Base-by-base conservation (phyloP, 2,113 vertebrate genomes). In the Columba livia region DNA sequence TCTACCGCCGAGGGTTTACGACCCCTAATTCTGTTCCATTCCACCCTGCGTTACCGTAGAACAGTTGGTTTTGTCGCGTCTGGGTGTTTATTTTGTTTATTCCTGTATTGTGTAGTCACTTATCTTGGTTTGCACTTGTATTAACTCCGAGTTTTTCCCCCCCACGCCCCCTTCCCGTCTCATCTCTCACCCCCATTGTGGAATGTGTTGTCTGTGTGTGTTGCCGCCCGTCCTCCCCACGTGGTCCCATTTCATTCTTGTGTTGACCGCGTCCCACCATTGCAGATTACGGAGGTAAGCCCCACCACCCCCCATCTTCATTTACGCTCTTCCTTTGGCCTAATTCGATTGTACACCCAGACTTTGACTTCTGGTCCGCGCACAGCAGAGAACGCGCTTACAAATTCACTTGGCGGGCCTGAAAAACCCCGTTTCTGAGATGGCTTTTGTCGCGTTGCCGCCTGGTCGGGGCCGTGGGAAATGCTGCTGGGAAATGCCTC, bases 271-370 rank as follows among this genome's bases (percentile, higher is more conserved):
- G 97, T 90, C 97, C 98, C 98, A 97, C 98, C 98, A 98, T 98
- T 98, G 97, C 98, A 98, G 98, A 98, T 98, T 42, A 87, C 96
- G 14, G 98, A 98, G 98, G 98, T 98, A 98, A 98, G 98, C 97
- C 92, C 91, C 89, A 19, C 60, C 66, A 13, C 81, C 82, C 36
- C 92, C 20, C 20, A 29, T 0, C 2, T 5, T 66, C 83, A 26
- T 56, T 93, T 89, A 14, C 65, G 26, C 79, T 69, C 83, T 31
- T 69, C n/a, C 50, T 72, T 93, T 36, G 83, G 90, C 40, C 94
- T 93, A 79, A 5, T 28, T 67, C 85, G 32, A 0, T 60, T 71
- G 86, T 4, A 60, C 38, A 83, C 90, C 74, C 6, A 1, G 74
- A 25, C 19, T 90, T 82, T 16, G 26, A 2, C 65, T 64, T 38